A percentile compares a stretch with the other conserved stretches of the same genome.
Evolutionary conservation across 2,113 vertebrate genomes (phyloP).

Genomic region (Ptychochromis oligacanthus): DNA sequence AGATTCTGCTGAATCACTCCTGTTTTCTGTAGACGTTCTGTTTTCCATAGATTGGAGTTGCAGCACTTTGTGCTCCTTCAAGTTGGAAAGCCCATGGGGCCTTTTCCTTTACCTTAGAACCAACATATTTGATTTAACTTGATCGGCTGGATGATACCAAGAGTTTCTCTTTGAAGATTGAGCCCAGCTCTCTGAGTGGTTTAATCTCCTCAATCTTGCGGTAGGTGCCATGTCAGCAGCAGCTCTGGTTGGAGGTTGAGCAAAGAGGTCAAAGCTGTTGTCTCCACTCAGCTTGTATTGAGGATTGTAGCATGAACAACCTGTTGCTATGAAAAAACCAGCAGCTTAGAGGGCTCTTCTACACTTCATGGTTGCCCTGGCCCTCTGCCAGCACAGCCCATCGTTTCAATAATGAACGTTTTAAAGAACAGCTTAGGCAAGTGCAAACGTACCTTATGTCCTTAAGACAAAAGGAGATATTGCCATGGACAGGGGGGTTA

Average conservation of each 20-base stretch:
- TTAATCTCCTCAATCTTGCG: constrained; percentile 70
- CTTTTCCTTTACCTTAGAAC: constrained; percentile 57
- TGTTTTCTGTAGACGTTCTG: constrained; percentile 31
- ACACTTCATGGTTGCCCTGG: constrained; percentile 67
- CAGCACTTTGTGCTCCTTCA: constrained; percentile 51
- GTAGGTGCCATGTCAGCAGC: constrained; percentile 67
- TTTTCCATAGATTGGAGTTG: constrained; percentile 36
- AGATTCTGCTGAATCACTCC: constrained; percentile 77
- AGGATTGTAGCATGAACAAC: constrained; percentile 61
- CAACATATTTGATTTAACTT: constrained; percentile 65
- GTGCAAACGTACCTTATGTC: constrained; percentile 83
- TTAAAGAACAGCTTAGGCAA: constrained; percentile 84
- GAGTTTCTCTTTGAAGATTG: constrained; percentile 68
- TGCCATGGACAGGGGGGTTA: constrained; percentile 80
- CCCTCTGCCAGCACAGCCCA: constrained; percentile 65
- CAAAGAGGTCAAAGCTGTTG: constrained; percentile 63
- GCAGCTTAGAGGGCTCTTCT: constrained; percentile 48
- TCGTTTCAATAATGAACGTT: constrained; percentile 83
- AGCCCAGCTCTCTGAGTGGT: constrained; percentile 51
- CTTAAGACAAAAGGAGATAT: constrained; percentile 88
- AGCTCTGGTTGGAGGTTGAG: constrained; percentile 55
- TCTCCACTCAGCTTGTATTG: constrained; percentile 66
- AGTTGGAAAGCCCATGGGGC: constrained; percentile 41
- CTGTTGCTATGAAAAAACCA: constrained; percentile 60
- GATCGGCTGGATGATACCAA: constrained; percentile 57